Evolutionary conservation across 2,888 invertebrate species (phyloP).

Genomic region (Caenorhabditis japonica): DNA sequence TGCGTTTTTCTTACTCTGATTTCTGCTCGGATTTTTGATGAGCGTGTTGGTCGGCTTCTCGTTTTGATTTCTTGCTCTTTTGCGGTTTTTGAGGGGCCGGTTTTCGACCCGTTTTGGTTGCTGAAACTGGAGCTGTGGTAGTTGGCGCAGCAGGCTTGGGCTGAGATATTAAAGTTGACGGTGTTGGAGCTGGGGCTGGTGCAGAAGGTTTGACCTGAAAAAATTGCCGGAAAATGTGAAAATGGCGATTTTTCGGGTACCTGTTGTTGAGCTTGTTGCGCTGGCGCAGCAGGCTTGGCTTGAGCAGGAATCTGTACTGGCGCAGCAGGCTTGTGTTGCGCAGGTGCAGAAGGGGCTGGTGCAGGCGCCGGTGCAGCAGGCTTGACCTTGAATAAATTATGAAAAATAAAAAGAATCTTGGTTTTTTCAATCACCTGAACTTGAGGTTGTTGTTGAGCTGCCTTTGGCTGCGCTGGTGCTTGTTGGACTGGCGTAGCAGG

Average conservation of each 20-base stretch:
- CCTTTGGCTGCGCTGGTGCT: not conserved
- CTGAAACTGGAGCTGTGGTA: not conserved
- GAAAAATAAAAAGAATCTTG: too few species aligned
- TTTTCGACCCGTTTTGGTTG: not conserved
- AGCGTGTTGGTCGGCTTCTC: too few species aligned
- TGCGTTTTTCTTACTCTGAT: not conserved
- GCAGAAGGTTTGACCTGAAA: too few species aligned
- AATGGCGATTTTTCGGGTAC: too few species aligned
- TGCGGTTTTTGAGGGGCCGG: too few species aligned
- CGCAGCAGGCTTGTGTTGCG: not conserved
- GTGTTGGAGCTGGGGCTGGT: conserved; percentile 1
- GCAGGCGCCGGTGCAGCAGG: not conserved
- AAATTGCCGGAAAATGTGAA: too few species aligned
- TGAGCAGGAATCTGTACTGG: not conserved
- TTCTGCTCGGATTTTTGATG: not conserved
- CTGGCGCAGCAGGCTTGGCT: not conserved
- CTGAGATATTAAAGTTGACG: not conserved
- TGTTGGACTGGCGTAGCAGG: not conserved
- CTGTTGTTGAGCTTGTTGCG: not conserved
- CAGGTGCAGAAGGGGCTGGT: not conserved
- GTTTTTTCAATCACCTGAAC: too few species aligned
- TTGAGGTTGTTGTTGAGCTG: too few species aligned
- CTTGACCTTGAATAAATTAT: not conserved
- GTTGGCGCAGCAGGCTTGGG: not conserved
- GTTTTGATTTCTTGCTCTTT: too few species aligned